Evolutionary conservation across 2,888 invertebrate species (phyloP).

Genomic region (Alloplasta piceator): DNA sequence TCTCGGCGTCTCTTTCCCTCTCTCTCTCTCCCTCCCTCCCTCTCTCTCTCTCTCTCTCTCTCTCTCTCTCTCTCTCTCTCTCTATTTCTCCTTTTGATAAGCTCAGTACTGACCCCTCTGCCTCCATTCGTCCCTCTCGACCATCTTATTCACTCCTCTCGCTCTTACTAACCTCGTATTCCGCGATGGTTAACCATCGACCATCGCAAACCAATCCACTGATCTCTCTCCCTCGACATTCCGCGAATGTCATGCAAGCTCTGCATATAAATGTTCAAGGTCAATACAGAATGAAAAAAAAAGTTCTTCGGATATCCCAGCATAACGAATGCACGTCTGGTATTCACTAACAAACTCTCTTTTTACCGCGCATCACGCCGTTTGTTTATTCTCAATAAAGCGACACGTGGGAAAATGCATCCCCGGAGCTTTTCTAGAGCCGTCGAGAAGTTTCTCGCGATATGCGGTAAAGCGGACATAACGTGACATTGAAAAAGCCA

Average conservation of each 20-base stretch:
- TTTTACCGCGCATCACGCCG: background rate
- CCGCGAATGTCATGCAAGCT: constrained; percentile 46
- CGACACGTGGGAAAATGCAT: constrained; percentile 15
- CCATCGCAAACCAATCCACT: constrained; percentile 8
- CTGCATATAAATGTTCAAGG: constrained; percentile 55
- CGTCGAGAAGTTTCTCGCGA: background rate
- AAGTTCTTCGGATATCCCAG: background rate
- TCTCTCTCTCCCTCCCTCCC: constrained; percentile 8
- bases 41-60: background rate
- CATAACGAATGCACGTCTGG: background rate
- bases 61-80: constrained; percentile 21
- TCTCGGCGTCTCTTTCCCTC: constrained; percentile 36
- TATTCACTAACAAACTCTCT: constrained; percentile 40
- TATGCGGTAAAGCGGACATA: background rate
- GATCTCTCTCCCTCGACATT: constrained; percentile 16
- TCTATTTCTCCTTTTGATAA: background rate
- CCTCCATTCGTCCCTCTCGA: constrained; percentile 14
- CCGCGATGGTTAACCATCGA: constrained; percentile 58
- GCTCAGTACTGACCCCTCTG: background rate
- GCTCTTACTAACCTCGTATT: constrained; percentile 15
- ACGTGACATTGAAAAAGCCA: background rate
- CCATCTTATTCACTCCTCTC: constrained; percentile 44
- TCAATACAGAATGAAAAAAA: constrained; percentile 29
- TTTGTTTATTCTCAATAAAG: constrained; percentile 62
- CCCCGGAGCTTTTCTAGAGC: background rate